A percentile compares a stretch with the other conserved stretches of the same genome.
phyloP scores from a whole-genome alignment of 2,797 vertebrate genomes.

The Acanthiza pusilla region DNA sequence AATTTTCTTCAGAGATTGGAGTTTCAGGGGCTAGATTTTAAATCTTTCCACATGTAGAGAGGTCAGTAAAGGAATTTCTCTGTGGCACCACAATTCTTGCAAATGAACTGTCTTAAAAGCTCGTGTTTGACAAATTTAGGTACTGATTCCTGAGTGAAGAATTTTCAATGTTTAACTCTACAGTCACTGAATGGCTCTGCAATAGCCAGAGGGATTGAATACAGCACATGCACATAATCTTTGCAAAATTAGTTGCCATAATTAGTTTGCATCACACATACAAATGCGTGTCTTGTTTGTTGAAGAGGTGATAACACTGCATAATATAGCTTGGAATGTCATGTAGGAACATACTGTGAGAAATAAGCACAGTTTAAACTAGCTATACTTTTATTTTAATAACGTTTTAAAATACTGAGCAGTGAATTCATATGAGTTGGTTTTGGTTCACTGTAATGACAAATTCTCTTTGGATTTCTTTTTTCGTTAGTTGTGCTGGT shows the following conservation, averaged over 20 bases:
- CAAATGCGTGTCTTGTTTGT: not conserved
- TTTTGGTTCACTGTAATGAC: not conserved
- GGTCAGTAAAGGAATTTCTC: slow-evolving; percentile 18
- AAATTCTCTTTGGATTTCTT: not conserved
- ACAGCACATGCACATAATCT: not conserved
- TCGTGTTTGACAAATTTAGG: rapidly evolving
- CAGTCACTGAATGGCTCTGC: not conserved
- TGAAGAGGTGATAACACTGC: not conserved
- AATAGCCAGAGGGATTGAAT: not conserved
- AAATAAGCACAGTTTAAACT: not conserved
- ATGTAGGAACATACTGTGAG: not conserved
- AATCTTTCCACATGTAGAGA: not conserved
- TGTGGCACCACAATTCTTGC: not conserved
- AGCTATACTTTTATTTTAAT: not conserved
- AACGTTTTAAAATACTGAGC: not conserved
- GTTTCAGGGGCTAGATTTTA: slow-evolving; percentile 13
- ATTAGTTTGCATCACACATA: not conserved
- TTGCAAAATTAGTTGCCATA: not conserved
- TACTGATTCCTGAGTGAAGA: not conserved
- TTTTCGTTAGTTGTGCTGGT: not conserved
- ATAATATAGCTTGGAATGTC: not conserved
- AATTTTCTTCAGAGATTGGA: slow-evolving; percentile 36
- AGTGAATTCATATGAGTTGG: not conserved
- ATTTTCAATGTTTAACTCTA: not conserved
- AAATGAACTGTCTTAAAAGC: not conserved